Base-by-base conservation (phyloP, 2,888 invertebrate species). In the Spilarctia lutea region DNA sequence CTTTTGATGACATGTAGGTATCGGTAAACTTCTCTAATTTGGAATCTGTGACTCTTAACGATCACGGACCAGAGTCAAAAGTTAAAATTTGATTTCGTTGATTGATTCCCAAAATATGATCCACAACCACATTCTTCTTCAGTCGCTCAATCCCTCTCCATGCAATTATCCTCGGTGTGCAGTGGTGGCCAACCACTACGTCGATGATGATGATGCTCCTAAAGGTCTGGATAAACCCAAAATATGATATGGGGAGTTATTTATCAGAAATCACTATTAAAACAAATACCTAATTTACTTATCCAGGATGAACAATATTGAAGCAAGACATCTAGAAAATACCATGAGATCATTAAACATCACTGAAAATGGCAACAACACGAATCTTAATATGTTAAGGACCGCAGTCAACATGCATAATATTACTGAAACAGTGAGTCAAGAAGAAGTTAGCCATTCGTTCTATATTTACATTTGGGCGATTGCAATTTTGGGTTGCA, bases 401-500 rank as follows among this genome's bases (percentile, higher is more conserved):
- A 93, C 93, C 0, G 90, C 87, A 0, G 75, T 90, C 1, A 82
- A 90, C 0, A 87, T 93, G 70, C 89, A 92, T 70, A 89, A 91
- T 71, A 85, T 93, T 2, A 88, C 87, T 3, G 83, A 83, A 13
- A 39, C 83, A 4, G 87, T 86, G 11, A 78, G 84, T 45, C 60
- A 85, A 81, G 79, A 78, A 65, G 68, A 68, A 1, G 65, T 93
- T 73, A 91, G 93, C 73, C 89, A 94, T 79, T 77, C 85, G 0
- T 93, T 81, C 75, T 96, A 93, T 80, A 96, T 97, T 83, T 96
- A 96, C 79, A 92, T 97, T 76, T 97, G 97, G 93, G 96, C 96
- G 0, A 86, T 91, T 52, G 96, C 96, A 69, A 97, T 97, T 78
- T 65, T 96, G 0, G 94, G 94, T 4, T 96, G 97, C 69, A 96